Evolutionary conservation across 2,888 invertebrate species (phyloP), one percentile per base, ranked within the genome.

Genomic region (Folsomia candida): DNA sequence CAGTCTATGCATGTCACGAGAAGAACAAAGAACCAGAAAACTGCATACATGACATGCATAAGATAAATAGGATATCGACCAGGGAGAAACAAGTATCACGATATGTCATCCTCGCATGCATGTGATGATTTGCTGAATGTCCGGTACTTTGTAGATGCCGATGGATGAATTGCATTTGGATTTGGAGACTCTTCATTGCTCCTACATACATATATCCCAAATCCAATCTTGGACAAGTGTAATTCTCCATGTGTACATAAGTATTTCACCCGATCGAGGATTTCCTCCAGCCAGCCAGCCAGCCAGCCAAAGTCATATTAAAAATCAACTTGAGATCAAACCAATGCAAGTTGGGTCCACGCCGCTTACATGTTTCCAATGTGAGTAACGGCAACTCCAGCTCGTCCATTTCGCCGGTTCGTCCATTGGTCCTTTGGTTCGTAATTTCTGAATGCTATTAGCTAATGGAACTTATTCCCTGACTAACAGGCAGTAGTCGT

Each of bases 401-500:
- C 61, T 47, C 47, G 54, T 68, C 61, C 68, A 67, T 70, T 70
- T 66, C 68, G 68, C 68, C n/a, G n/a, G n/a, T n/a, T n/a, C n/a
- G n/a, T n/a, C n/a, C n/a, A n/a, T 68, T 68, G 67, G 70, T 60
- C 67, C 67, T 63, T 70, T 47, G 47, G 9, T 47, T 62, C 67
- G 68, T 74, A 74, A 74, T 74, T 74, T 71, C 75, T 75, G 71
- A 72, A 75, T 72, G 72, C 72, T 69, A 72, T 75, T 75, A 75
- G 75, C 75, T 75, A 75, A 75, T 75, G 75, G 75, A 75, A 70
- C 60, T n/a, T n/a, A n/a, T n/a, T n/a, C n/a, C n/a, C n/a, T n/a
- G n/a, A n/a, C n/a, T n/a, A n/a, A n/a, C n/a, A n/a, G n/a, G n/a
- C n/a, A n/a, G n/a, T n/a, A n/a, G n/a, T n/a, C n/a, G n/a, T n/a